Conservation (phyloP, 2,797 vertebrate species). For the Novumbra hubbsi region DNA sequence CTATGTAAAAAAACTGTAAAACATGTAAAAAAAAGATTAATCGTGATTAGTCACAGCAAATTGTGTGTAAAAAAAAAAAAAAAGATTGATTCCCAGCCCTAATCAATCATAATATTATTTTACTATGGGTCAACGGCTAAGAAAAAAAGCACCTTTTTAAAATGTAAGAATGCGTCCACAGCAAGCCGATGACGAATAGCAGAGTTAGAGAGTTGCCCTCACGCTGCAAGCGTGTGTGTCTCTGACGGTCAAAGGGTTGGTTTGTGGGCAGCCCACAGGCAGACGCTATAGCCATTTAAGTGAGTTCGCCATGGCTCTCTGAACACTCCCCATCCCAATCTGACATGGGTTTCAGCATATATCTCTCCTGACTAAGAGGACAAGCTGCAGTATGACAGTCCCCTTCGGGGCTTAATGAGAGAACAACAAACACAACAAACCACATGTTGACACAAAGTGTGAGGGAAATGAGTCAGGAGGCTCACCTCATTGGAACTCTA, state of each 20-base stretch:
- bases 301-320: constrained; percentile 1
- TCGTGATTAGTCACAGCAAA: too few species aligned
- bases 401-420: constrained; percentile 24
- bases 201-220: constrained; percentile 2
- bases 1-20: too few species aligned
- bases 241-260: constrained; percentile 13
- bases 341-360: not conserved
- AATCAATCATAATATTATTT: too few species aligned
- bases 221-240: constrained; percentile 19
- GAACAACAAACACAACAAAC: not conserved
- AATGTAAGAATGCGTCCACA: not conserved
- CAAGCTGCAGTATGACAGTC: not conserved
- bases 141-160: not conserved
- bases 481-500: constrained; percentile 17
- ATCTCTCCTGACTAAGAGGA: constrained; percentile 15
- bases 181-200: not conserved
- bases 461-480: constrained; percentile 22
- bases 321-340: not conserved
- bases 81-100: too few species aligned
- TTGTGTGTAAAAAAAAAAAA: too few species aligned
- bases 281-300: constrained; percentile 5
- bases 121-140: not conserved
- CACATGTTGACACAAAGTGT: not conserved
- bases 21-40: too few species aligned
- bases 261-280: constrained; percentile 6